Conservation (phyloP, 2,797 vertebrate species). For the Falco novaeseelandiae region DNA sequence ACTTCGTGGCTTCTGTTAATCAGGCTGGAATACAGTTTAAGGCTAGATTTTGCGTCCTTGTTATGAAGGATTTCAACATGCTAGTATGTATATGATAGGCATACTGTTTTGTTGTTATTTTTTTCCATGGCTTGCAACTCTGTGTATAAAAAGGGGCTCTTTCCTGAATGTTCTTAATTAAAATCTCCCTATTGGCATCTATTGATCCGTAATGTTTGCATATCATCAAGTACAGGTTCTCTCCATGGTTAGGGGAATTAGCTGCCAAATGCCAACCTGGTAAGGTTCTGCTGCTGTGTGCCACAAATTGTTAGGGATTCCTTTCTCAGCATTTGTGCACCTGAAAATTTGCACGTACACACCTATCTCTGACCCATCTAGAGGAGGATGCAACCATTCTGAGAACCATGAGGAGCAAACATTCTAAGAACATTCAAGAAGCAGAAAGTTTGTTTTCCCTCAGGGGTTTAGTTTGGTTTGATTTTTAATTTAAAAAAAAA, state of each 20-base stretch:
- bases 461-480: neutral
- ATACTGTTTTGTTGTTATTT: neutral
- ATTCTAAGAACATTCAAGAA: neutral
- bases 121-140: neutral
- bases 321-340: neutral
- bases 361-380: neutral
- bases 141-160: neutral
- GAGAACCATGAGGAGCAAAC: no score
- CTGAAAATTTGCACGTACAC: neutral
- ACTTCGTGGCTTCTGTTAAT: neutral
- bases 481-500: neutral
- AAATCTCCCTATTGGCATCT: neutral
- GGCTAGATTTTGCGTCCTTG: neutral
- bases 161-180: neutral
- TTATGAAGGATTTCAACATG: neutral
- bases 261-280: neutral
- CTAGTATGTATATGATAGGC: neutral
- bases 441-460: neutral
- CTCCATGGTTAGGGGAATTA: neutral
- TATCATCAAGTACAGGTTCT: neutral
- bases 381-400: no score
- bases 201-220: neutral
- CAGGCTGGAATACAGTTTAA: neutral
- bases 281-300: neutral
- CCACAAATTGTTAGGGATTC: neutral